Percentiles rank a stretch among this genome's conserved stretches.
These are phyloP conservation scores for Drosophila mayri DNA, from an alignment of 1,140 invertebrate genomes.

Conservation along the genomic window DNA sequence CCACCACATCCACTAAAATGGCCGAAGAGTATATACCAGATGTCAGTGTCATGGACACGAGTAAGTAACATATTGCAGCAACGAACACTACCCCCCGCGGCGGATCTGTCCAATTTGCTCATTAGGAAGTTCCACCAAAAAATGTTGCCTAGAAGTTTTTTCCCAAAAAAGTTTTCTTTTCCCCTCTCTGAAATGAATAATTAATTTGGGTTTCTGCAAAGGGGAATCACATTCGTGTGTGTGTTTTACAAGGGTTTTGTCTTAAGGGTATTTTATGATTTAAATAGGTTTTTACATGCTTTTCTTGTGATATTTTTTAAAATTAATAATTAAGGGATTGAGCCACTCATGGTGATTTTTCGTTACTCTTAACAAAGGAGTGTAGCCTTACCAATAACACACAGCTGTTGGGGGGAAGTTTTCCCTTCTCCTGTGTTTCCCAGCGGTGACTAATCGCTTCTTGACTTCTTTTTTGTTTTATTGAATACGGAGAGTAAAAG, in stretches of 20 bases:
- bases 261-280: not conserved
- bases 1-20: constrained; percentile 66
- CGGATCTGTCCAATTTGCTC: constrained; percentile 10
- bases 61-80: constrained; percentile 78
- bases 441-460: constrained; percentile 15
- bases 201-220: constrained; percentile 20
- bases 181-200: constrained; percentile 17
- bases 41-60: constrained; percentile 82
- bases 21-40: constrained; percentile 82
- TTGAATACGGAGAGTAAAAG: not conserved
- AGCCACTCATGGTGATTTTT: not conserved
- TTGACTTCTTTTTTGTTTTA: not conserved
- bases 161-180: constrained; percentile 12
- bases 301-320: not conserved
- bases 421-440: too few relatives aligned
- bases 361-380: not conserved
- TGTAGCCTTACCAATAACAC: not conserved
- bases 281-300: not conserved
- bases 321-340: not conserved
- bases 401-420: not conserved
- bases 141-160: constrained; percentile 22
- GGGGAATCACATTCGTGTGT: not conserved
- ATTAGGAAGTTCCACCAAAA: constrained; percentile 34
- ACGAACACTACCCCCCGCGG: constrained; percentile 5
- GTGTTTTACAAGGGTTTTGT: not conserved